Conservation (phyloP, 2,113 vertebrate species). For the Apeltes quadracus region DNA sequence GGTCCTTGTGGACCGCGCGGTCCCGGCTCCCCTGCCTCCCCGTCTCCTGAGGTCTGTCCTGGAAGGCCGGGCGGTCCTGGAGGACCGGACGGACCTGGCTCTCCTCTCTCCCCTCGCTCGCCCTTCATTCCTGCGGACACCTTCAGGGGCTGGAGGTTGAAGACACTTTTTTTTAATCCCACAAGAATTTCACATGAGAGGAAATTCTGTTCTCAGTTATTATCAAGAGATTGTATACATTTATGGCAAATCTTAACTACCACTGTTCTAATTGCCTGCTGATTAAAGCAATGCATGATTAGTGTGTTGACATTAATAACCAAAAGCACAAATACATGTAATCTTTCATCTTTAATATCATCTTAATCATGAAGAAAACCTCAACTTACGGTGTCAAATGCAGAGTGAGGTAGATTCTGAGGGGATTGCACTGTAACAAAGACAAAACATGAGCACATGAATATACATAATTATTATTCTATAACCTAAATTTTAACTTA, state of each 20-base stretch:
- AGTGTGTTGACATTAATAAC: not conserved
- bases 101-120: conserved; percentile 62
- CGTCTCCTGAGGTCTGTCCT: conserved; percentile 42
- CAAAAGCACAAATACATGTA: not conserved
- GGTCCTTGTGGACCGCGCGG: conserved; percentile 74
- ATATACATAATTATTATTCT: not conserved
- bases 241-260: not conserved
- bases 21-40: conserved; percentile 61
- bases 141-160: conserved; percentile 33
- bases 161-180: not conserved
- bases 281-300: not conserved
- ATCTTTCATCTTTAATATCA: not conserved
- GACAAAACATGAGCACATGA: conserved; percentile 5
- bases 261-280: not conserved
- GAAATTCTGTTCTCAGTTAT: not conserved
- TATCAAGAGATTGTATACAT: not conserved
- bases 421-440: conserved; percentile 36
- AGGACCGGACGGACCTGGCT: conserved; percentile 71
- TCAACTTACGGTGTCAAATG: conserved; percentile 45
- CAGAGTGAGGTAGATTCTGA: not conserved
- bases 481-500: not conserved
- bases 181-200: not conserved
- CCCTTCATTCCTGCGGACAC: conserved; percentile 71
- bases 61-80: conserved; percentile 69
- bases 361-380: not conserved